Percentiles rank a stretch among this genome's conserved stretches.
These are phyloP conservation scores for Aleiodes testaceus DNA, from an alignment of 2,888 invertebrate species.

Conservation along the genomic window DNA sequence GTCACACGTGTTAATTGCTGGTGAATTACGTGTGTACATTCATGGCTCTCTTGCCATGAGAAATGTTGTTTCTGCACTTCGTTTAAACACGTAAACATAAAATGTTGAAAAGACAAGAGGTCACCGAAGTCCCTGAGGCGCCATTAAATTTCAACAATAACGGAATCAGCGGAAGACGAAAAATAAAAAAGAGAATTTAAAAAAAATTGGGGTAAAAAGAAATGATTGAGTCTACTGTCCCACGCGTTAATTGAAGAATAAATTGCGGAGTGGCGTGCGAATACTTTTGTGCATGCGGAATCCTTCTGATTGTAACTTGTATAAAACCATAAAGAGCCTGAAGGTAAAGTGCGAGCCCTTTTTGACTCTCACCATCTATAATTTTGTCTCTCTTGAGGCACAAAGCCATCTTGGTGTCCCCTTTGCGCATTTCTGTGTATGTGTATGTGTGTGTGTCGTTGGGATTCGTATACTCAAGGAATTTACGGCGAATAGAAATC, in stretches of 20 bases:
- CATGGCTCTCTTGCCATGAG: neutral
- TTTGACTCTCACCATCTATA: conserved; percentile 12
- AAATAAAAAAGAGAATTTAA: conserved; percentile 2
- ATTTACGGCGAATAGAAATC: conserved; percentile 64
- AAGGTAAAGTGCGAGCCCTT: conserved; percentile 16
- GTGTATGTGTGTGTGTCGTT: too few species aligned
- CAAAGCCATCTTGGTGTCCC: conserved; percentile 2
- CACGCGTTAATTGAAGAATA: conserved; percentile 33
- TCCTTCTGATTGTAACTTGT: neutral
- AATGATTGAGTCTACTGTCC: conserved; percentile 5
- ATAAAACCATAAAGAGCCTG: conserved; percentile 10
- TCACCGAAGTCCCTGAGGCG: conserved; percentile 2
- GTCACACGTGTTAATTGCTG: conserved; percentile 51
- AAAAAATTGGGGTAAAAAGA: conserved; percentile 3
- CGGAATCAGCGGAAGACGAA: neutral
- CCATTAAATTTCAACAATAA: conserved; percentile 11
- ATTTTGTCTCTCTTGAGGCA: neutral
- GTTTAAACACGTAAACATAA: conserved; percentile 12
- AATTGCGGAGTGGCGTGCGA: conserved; percentile 30
- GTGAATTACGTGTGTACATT: conserved; percentile 45
- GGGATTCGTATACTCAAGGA: conserved; percentile 57
- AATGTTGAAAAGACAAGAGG: conserved; percentile 14
- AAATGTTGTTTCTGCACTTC: conserved; percentile 26
- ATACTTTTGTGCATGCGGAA: conserved; percentile 1
- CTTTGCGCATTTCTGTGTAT: neutral